phyloP scores from a whole-genome alignment of 2,888 invertebrate species.

The Drosophila demipolita region DNA sequence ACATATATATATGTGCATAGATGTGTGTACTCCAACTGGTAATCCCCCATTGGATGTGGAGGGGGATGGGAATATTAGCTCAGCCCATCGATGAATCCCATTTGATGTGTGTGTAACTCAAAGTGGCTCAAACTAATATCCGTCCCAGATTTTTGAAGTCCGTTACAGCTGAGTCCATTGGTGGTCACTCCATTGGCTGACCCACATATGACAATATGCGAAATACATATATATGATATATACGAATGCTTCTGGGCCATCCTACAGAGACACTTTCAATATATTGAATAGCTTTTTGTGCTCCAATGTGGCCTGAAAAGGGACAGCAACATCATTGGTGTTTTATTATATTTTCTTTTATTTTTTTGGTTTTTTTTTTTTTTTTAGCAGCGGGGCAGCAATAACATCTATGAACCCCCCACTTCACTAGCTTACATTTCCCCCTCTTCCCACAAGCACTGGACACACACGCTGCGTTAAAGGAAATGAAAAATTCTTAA shows the following conservation, averaged over 20 bases:
- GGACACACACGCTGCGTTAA: constrained; percentile 51
- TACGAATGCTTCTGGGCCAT: constrained; percentile 21
- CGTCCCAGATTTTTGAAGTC: constrained; percentile 40
- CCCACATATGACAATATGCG: constrained; percentile 53
- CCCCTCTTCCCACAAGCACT: constrained; percentile 27
- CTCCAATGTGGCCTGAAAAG: constrained; percentile 10
- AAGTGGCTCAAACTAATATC: constrained; percentile 35
- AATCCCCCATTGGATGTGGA: neutral
- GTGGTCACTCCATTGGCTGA: constrained; percentile 69
- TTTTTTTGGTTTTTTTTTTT: neutral
- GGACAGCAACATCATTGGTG: constrained; percentile 30
- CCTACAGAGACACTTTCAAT: constrained; percentile 1
- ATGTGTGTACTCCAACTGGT: neutral
- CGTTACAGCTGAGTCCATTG: constrained; percentile 52
- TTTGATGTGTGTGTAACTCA: constrained; percentile 12
- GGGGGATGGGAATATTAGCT: constrained; percentile 2
- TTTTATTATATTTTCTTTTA: constrained; percentile 3
- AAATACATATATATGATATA: constrained; percentile 46
- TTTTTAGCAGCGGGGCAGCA: constrained; percentile 26
- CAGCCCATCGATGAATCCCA: constrained; percentile 10
- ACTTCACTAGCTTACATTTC: neutral
- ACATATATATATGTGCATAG: neutral
- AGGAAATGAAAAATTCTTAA: constrained; percentile 80
- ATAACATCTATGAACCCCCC: constrained; percentile 41
- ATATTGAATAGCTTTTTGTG: constrained; percentile 17